Evolutionary conservation across 2,113 vertebrate species (phyloP).

Genomic region (rat (Rattus norvegicus)): GRCr8 NC_086021.1:46050501-46051000

Average conservation of each 20-base stretch:
- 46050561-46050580: neutral
- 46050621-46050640: neutral
- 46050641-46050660: neutral
- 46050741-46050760: neutral
- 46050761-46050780: neutral
- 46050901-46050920: neutral
- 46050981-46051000: neutral
- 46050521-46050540: neutral
- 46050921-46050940: neutral
- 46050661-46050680: neutral
- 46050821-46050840: neutral
- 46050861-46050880: neutral
- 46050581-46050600: neutral
- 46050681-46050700: neutral
- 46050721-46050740: neutral
- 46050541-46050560: neutral
- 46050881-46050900: neutral
- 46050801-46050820: neutral
- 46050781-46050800: too few species aligned
- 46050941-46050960: neutral
- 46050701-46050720: neutral
- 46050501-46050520: constrained; percentile 4
- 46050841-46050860: neutral
- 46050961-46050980: neutral
- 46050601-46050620: neutral